Evolutionary conservation across 2,797 vertebrate species (phyloP).

Genomic region (Eospalax fontanierii): DNA sequence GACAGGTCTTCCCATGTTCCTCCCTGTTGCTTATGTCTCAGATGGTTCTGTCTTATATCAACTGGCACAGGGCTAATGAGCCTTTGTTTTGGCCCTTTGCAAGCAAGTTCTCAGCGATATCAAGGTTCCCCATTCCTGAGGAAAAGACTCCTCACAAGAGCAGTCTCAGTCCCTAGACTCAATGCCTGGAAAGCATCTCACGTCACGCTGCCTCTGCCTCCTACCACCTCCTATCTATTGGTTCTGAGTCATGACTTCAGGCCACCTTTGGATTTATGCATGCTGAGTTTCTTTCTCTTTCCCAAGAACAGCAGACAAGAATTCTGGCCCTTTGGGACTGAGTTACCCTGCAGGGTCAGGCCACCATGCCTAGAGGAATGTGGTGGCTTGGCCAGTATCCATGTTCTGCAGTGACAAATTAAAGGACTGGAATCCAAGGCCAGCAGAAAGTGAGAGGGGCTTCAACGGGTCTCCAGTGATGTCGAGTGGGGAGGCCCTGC

Average conservation of each 20-base stretch:
- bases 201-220: neutral
- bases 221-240: neutral
- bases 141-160: neutral
- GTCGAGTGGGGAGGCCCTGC: neutral
- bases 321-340: neutral
- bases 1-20: neutral
- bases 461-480: neutral
- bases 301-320: neutral
- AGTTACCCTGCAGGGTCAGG: neutral
- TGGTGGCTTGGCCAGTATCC: conserved; percentile 52
- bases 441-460: neutral
- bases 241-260: neutral
- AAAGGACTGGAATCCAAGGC: conserved; percentile 1
- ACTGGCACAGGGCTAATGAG: neutral
- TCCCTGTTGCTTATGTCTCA: neutral
- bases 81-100: neutral
- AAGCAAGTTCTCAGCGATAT: neutral
- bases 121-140: neutral
- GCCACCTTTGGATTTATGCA: neutral
- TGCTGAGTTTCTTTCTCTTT: neutral
- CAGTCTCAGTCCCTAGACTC: neutral
- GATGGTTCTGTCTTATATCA: neutral
- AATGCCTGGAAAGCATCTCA: rapidly evolving
- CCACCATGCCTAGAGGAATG: conserved; percentile 30
- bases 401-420: neutral